Percentiles rank a stretch among this genome's conserved stretches.
phyloP scores from a whole-genome alignment of 2,888 invertebrate species.

The Agrochola lychnidis region DNA sequence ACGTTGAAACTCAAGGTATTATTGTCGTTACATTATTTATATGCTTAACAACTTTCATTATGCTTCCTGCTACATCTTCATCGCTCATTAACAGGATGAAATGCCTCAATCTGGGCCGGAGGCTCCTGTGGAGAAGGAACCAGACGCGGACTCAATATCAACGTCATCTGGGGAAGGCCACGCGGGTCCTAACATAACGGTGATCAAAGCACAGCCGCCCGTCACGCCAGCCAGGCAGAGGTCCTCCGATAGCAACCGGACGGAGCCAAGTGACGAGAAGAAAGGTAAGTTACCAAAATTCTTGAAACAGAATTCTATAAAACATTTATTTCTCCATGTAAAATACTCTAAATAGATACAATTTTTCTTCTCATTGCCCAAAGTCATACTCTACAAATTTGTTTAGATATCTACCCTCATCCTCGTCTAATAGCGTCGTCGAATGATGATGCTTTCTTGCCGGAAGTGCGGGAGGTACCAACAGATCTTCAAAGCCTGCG shows the following conservation, averaged over 20 bases:
- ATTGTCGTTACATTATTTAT: background rate
- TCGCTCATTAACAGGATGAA: conserved; percentile 78
- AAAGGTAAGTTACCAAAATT: conserved; percentile 75
- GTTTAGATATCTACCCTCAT: conserved; percentile 51
- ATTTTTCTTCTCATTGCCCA: background rate
- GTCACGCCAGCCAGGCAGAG: conserved; percentile 86
- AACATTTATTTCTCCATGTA: background rate
- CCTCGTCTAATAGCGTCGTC: conserved; percentile 78
- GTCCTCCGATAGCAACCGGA: conserved; percentile 90
- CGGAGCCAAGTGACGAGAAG: conserved; percentile 87
- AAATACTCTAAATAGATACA: background rate
- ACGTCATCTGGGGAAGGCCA: conserved; percentile 84
- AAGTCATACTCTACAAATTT: conserved; percentile 8
- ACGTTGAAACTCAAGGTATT: conserved; percentile 18
- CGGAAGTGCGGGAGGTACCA: conserved; percentile 83
- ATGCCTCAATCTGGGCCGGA: conserved; percentile 85
- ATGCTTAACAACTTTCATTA: background rate
- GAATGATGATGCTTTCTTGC: conserved; percentile 86
- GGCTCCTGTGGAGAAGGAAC: conserved; percentile 77
- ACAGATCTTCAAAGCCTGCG: conserved; percentile 80
- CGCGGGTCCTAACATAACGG: conserved; percentile 84
- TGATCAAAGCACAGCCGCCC: conserved; percentile 80
- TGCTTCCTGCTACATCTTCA: conserved; percentile 24
- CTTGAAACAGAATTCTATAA: background rate
- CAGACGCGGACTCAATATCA: conserved; percentile 81